These are phyloP conservation scores for Eonycteris spelaea DNA, from an alignment of 2,113 vertebrate species.

Conservation along the genomic window DNA sequence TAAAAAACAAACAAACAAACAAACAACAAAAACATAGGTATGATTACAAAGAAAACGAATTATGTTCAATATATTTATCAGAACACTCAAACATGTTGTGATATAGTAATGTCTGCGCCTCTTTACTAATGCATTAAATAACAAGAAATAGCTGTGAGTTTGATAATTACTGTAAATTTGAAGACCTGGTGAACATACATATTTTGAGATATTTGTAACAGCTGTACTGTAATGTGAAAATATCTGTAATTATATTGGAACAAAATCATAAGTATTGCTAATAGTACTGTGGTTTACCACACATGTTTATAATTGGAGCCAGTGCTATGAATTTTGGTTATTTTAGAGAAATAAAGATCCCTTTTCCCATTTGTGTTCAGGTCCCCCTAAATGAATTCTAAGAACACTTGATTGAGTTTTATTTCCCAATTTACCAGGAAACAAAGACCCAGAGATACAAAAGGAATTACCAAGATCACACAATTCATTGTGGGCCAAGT, in stretches of 20 bases:
- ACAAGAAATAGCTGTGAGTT: background rate
- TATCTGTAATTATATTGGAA: background rate
- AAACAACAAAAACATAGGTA: no score
- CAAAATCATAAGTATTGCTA: background rate
- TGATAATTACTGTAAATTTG: background rate
- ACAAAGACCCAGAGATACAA: background rate
- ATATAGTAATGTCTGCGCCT: background rate
- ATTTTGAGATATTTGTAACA: background rate
- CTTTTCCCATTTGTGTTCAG: background rate
- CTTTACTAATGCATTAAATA: background rate
- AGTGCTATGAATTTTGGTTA: background rate
- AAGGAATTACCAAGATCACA: background rate
- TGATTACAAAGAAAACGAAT: background rate
- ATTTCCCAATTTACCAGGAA: background rate
- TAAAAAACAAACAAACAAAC: background rate
- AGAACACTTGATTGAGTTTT: background rate
- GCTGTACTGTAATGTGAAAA: background rate
- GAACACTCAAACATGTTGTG: background rate
- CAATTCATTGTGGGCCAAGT: background rate
- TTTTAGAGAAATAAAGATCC: background rate
- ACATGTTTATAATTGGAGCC: background rate
- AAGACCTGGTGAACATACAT: conserved; percentile 4
- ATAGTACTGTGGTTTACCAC: background rate
- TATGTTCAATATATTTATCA: background rate
- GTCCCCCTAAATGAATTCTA: background rate